These are phyloP conservation scores for Mohoua ochrocephala DNA, from an alignment of 2,113 vertebrate species.

Conservation along the genomic window DNA sequence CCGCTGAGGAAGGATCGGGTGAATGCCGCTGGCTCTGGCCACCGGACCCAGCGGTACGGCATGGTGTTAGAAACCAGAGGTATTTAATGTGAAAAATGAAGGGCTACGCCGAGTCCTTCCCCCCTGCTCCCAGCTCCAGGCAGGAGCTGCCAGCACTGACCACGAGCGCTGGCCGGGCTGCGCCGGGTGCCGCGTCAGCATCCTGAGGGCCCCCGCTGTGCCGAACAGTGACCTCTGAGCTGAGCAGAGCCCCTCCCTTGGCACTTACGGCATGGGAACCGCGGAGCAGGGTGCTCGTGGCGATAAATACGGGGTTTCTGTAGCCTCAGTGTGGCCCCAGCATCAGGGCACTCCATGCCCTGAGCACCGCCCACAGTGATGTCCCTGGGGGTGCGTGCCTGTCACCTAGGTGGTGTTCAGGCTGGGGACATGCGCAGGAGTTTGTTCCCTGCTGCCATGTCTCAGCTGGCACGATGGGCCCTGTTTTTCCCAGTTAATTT, in stretches of 20 bases:
- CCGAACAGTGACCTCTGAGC: not conserved
- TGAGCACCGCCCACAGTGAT: not conserved
- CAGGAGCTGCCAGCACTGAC: constrained; percentile 1
- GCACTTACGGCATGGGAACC: accelerated
- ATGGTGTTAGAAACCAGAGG: not conserved
- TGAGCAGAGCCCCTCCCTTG: not conserved
- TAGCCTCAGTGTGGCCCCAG: not conserved
- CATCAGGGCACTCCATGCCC: accelerated
- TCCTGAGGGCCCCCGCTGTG: not conserved
- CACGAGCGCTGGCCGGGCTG: not conserved
- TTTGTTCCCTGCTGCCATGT: not conserved
- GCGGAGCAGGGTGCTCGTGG: accelerated
- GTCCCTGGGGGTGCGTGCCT: accelerated
- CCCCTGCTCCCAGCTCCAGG: not conserved
- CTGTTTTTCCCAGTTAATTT: constrained; percentile 57
- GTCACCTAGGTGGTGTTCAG: not conserved
- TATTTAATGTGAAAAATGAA: constrained; percentile 27
- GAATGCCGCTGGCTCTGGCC: not conserved
- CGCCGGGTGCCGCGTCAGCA: not conserved
- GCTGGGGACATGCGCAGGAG: accelerated
- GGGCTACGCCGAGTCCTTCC: not conserved
- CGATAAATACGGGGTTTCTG: not conserved
- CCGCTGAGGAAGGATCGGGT: accelerated
- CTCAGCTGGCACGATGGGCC: not conserved
- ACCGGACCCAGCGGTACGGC: accelerated